Base-by-base conservation (phyloP, 2,797 vertebrate genomes). In the Brachyalestes nurse region DNA sequence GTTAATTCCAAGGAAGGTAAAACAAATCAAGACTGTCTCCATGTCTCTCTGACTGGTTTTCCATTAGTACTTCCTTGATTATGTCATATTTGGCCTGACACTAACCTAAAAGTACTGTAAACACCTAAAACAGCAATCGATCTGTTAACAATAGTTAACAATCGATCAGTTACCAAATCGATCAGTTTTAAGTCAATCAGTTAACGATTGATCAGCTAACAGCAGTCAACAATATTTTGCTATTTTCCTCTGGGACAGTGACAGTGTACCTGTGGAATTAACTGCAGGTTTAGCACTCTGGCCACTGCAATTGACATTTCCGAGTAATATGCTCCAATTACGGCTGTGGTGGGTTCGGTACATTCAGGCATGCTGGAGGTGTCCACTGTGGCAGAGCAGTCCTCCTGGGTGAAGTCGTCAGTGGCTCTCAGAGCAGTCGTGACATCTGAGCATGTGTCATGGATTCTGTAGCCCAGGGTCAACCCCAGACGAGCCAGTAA, bases 271-370 rank as follows among this genome's bases (percentile, higher is more conserved):
- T 96, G 95, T 78, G 96, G 96, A 77, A 97, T 95, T 75, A 96
- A 91, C 16, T 94, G 87, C 83, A 97, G 92, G 79, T 93, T 96
- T 75, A 98, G 81, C 70, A 95, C 88, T 86, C 94, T 92, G 71
- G 96, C 96, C 49, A 96, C 87, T 8, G 95, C 92, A 61, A 97
- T 96, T 0, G 96, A 95, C 25, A 89, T 90, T 89, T 97, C 96
- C 0, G 97, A 97, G 83, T 90, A 89, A 40, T 90, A 83, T 42
- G 93, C 90, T 58, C 96, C 97, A 6, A 93, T 86, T 17, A 97
- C 90, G 1, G 94, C 94, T 82, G 93, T 94, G 42, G 95, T 84
- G 14, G 91, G 94, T 0, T 89, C 92, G 19, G n/a, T 7, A 42
- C 72, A 14, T 25, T 55, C 19, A n/a, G 79, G 7, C 19, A 0